Conservation (phyloP, 2,797 vertebrate genomes). For the Labroides dimidiatus region DNA sequence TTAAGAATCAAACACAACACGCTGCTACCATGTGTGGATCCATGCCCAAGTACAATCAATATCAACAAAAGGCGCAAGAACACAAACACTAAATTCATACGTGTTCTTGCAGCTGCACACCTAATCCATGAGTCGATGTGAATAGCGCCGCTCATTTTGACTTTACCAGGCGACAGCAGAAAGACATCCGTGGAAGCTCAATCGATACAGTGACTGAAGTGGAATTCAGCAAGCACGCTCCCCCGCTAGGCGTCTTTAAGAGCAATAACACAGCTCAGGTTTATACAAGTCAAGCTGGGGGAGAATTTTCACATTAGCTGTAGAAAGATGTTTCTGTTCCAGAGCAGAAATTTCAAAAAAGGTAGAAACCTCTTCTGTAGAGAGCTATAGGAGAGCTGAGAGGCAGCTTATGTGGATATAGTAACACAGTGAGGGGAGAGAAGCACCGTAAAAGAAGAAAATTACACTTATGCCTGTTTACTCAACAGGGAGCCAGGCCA, state of each 20-base stretch:
- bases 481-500: slow-evolving; percentile 8
- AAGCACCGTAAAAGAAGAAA: slow-evolving; percentile 26
- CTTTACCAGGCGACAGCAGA: slow-evolving; percentile 48
- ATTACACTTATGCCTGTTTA: slow-evolving; percentile 24
- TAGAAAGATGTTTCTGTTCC: slow-evolving; percentile 48
- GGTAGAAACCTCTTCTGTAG: slow-evolving; percentile 31
- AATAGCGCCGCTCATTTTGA: slow-evolving; percentile 59
- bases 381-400: slow-evolving; percentile 18
- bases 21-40: slow-evolving; percentile 32
- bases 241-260: slow-evolving; percentile 35
- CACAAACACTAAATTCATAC: slow-evolving; percentile 51
- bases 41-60: slow-evolving; percentile 54
- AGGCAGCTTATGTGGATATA: slow-evolving; percentile 33
- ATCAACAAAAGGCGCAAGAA: slow-evolving; percentile 60
- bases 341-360: slow-evolving; percentile 44
- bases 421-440: slow-evolving; percentile 19
- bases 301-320: slow-evolving; percentile 56
- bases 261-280: slow-evolving; percentile 39
- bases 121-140: slow-evolving; percentile 61
- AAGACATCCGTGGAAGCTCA: slow-evolving; percentile 49
- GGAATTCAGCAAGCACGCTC: slow-evolving; percentile 55
- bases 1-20: slow-evolving; percentile 44
- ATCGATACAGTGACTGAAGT: slow-evolving; percentile 59
- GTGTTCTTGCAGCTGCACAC: slow-evolving; percentile 51
- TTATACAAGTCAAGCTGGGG: slow-evolving; percentile 30